A percentile compares a stretch with the other conserved stretches of the same genome.
phyloP scores from a whole-genome alignment of 2,888 invertebrate species.

The Plebejus anna region DNA sequence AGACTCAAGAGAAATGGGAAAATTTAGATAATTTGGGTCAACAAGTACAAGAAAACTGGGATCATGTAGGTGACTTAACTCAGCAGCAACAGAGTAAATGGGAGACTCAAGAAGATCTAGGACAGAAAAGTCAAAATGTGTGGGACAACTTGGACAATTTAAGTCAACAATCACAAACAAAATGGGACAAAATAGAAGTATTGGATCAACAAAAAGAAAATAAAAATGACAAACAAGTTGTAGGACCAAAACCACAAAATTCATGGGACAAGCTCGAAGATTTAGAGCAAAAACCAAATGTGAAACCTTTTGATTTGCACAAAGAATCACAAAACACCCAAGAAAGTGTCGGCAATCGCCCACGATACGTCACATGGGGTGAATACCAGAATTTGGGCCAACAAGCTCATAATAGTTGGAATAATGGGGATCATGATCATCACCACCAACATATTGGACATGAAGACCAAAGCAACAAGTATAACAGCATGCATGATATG shows the following conservation, averaged over 20 bases:
- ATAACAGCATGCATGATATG: slow-evolving; percentile 9
- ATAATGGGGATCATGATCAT: slow-evolving; percentile 15
- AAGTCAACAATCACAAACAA: slow-evolving; percentile 45
- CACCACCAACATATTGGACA: not conserved
- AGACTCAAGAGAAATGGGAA: slow-evolving; percentile 40
- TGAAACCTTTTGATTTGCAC: slow-evolving; percentile 41
- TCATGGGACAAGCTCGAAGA: slow-evolving; percentile 41
- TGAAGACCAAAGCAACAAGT: not conserved
- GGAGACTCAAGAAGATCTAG: slow-evolving; percentile 41
- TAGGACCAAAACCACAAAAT: slow-evolving; percentile 45
- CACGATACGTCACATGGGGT: not conserved
- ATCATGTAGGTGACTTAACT: slow-evolving; percentile 43
- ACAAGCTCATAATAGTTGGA: slow-evolving; percentile 4
- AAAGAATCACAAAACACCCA: slow-evolving; percentile 43
- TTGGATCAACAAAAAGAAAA: slow-evolving; percentile 49
- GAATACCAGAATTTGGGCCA: not conserved
- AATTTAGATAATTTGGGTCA: slow-evolving; percentile 39
- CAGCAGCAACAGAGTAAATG: slow-evolving; percentile 41
- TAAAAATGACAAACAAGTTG: slow-evolving; percentile 41
- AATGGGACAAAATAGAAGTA: slow-evolving; percentile 45
- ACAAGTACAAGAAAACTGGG: slow-evolving; percentile 40
- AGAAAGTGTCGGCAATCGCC: slow-evolving; percentile 32
- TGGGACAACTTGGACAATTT: slow-evolving; percentile 44
- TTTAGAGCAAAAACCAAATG: slow-evolving; percentile 43
- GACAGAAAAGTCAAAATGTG: slow-evolving; percentile 43